Evolutionary conservation across 2,888 invertebrate species (phyloP), one percentile per base, ranked within the genome.

Genomic region (Hypolimnas misippus): DNA sequence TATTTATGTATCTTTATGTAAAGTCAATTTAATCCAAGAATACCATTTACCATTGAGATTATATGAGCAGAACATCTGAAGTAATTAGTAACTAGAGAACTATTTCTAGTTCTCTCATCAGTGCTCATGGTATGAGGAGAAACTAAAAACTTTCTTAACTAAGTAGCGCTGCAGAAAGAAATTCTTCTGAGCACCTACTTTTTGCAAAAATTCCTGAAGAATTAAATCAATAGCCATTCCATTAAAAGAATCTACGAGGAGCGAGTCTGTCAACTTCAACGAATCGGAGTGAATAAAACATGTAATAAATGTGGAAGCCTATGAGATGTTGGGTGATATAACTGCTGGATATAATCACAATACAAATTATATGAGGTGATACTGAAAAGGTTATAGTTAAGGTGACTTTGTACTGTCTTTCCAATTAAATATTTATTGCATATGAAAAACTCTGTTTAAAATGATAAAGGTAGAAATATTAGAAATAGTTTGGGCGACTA

Each of bases 291-390:
- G 89, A 89, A 89, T 89, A 89, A 89, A 89, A 89, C 89, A 89
- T 89, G 89, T 83, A 89, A 89, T 89, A 83, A 83, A 86, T 79
- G 81, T 81, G 81, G 81, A 80, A 77, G 78, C 76, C 79, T 77
- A 83, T 82, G 79, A 77, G 73, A 51, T 52, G 38, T 21, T 70
- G 67, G 56, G 17, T 52, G 38, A 38, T n/a, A 38, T 38, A 38
- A 40, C 42, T 42, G 29, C 53, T 59, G 16, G 14, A 42, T 42
- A 52, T 49, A 38, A 21, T 53, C 42, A 52, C 52, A n/a, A 50
- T 35, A 16, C 42, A 53, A 46, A 44, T 59, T 54, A 46, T 1
- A n/a, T 1, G 35, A 38, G 7, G 6, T 46, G 21, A 14, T 35
- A n/a, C 12, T 6, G n/a, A 19, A 2, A 33, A 35, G n/a, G 2